These are phyloP conservation scores for Acanthisitta chloris DNA, from an alignment of 2,113 vertebrate species.

Conservation along the genomic window DNA sequence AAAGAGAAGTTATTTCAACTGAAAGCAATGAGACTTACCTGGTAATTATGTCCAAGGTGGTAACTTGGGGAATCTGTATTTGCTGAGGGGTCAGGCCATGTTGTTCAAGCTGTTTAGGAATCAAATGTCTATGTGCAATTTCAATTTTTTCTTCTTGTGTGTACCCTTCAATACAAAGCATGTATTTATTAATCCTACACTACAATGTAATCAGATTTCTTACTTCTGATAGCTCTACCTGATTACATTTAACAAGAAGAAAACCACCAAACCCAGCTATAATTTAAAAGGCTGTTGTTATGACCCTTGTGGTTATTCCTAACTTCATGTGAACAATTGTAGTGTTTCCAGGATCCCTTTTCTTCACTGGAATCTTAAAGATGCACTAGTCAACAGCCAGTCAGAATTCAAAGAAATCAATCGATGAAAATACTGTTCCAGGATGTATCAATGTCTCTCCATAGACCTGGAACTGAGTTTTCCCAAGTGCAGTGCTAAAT, in stretches of 20 bases:
- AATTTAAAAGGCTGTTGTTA: neutral
- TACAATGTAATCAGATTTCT: neutral
- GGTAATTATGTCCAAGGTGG: slow-evolving; percentile 85
- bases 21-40: slow-evolving; percentile 65
- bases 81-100: slow-evolving; percentile 92
- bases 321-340: neutral
- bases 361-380: neutral
- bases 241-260: neutral
- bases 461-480: neutral
- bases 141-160: slow-evolving; percentile 96
- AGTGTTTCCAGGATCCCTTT: neutral
- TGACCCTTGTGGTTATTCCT: neutral
- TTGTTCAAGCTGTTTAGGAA: slow-evolving; percentile 93
- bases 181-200: neutral
- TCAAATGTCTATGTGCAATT: slow-evolving; percentile 95
- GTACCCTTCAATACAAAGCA: slow-evolving; percentile 79
- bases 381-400: neutral
- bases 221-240: neutral
- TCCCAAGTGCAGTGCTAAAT: neutral
- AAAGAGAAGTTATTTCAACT: neutral
- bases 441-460: neutral
- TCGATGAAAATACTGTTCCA: neutral
- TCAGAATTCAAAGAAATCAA: neutral
- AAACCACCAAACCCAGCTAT: neutral
- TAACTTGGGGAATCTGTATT: slow-evolving; percentile 89